Evolutionary conservation across 2,797 vertebrate genomes (phyloP).

Genomic region (Serranus cabrilla): DNA sequence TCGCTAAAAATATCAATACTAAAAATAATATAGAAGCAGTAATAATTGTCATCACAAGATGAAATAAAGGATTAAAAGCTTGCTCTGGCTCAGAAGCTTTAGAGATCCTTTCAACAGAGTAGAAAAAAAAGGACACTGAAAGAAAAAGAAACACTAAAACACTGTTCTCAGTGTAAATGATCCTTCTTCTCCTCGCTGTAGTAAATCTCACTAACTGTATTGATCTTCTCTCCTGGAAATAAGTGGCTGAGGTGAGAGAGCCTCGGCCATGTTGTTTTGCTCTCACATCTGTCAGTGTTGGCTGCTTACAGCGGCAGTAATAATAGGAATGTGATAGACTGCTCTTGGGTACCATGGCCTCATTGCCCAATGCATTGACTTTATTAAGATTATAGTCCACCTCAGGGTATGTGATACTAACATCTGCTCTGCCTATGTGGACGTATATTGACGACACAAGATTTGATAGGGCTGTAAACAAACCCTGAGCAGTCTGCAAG

Average conservation of each 20-base stretch:
- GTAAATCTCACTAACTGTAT: constrained; percentile 69
- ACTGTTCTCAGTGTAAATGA: constrained; percentile 29
- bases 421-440: constrained; percentile 21
- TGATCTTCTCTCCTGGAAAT: constrained; percentile 59
- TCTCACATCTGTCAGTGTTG: constrained; percentile 24
- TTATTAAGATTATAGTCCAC: constrained; percentile 46
- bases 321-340: constrained; percentile 49
- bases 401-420: constrained; percentile 5
- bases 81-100: not conserved
- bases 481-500: not conserved
- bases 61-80: constrained; percentile 4
- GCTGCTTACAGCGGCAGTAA: constrained; percentile 36
- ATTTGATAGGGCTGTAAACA: not conserved
- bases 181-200: constrained; percentile 22
- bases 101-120: constrained; percentile 9
- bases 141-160: not conserved
- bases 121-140: constrained; percentile 11
- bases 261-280: constrained; percentile 55
- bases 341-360: constrained; percentile 25
- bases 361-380: constrained; percentile 37
- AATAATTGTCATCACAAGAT: not conserved
- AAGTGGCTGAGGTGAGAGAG: constrained; percentile 54
- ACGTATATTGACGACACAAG: constrained; percentile 1
- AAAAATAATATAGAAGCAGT: not conserved
- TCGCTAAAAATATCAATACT: not conserved